Conservation (phyloP, 2,797 vertebrate genomes). For the Centropyge bicolor region DNA sequence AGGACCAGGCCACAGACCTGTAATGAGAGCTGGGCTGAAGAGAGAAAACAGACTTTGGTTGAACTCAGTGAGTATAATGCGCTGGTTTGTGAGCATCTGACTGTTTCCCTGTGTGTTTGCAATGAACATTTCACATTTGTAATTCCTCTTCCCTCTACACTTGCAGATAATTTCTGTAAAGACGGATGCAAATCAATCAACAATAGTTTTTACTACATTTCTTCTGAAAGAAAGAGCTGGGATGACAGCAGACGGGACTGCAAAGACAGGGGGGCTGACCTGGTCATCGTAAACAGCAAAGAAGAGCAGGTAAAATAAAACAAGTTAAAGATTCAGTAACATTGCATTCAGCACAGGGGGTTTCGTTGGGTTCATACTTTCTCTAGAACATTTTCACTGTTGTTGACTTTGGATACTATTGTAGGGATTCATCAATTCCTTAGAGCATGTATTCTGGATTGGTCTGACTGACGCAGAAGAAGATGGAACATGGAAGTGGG, state of each 20-base stretch:
- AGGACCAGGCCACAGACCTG: neutral
- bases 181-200: neutral
- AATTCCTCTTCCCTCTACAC: neutral
- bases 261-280: slow-evolving; percentile 15
- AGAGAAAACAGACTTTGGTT: neutral
- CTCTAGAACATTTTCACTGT: neutral
- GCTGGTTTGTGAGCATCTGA: too few species aligned
- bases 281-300: slow-evolving; percentile 15
- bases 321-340: neutral
- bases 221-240: neutral
- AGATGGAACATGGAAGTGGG: slow-evolving; percentile 23
- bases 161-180: slow-evolving; percentile 22
- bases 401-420: neutral
- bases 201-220: slow-evolving; percentile 38
- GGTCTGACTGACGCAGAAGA: slow-evolving; percentile 26
- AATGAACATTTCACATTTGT: neutral
- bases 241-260: slow-evolving; percentile 16
- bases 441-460: neutral
- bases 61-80: slow-evolving; percentile 16
- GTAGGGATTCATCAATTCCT: slow-evolving; percentile 22
- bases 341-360: neutral
- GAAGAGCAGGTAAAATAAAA: slow-evolving; percentile 35
- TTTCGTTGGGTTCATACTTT: neutral
- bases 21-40: neutral
- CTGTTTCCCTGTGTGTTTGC: neutral